Percentiles rank a stretch among this genome's conserved stretches.
These are phyloP conservation scores for Pasiphila rectangulata DNA, from an alignment of 2,888 invertebrate genomes.

Conservation along the genomic window DNA sequence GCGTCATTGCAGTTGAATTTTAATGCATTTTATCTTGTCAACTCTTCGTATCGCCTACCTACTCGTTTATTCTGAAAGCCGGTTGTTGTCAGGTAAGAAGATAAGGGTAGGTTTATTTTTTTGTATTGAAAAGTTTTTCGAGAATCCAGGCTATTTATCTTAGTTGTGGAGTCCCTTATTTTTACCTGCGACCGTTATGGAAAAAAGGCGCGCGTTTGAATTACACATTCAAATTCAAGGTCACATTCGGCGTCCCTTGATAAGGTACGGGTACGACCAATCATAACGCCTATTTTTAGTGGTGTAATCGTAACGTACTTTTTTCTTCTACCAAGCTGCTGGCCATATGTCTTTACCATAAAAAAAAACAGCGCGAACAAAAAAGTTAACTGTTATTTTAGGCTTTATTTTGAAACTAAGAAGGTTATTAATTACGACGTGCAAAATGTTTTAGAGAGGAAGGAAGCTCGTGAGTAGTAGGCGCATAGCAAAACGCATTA, in stretches of 20 bases:
- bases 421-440: too few relatives aligned
- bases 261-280: conserved; percentile 71
- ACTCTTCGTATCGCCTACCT: background rate
- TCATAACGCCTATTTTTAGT: too few relatives aligned
- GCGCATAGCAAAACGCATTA: conserved; percentile 38
- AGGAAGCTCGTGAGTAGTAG: conserved; percentile 37
- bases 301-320: conserved; percentile 57
- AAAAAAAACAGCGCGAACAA: too few relatives aligned
- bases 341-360: conserved; percentile 27
- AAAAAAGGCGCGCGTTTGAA: conserved; percentile 52
- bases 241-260: conserved; percentile 58
- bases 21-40: conserved; percentile 1
- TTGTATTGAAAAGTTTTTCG: background rate
- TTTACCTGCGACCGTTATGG: background rate
- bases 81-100: background rate
- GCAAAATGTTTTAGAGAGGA: conserved; percentile 33
- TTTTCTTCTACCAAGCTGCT: conserved; percentile 30
- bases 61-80: background rate
- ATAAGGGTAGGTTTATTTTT: background rate
- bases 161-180: background rate
- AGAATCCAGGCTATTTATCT: background rate
- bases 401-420: too few relatives aligned
- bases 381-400: too few relatives aligned
- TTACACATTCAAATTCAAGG: conserved; percentile 51
- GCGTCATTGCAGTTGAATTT: conserved; percentile 9